phyloP scores from a whole-genome alignment of 1,140 invertebrate genomes.

The Sinella curviseta region DNA sequence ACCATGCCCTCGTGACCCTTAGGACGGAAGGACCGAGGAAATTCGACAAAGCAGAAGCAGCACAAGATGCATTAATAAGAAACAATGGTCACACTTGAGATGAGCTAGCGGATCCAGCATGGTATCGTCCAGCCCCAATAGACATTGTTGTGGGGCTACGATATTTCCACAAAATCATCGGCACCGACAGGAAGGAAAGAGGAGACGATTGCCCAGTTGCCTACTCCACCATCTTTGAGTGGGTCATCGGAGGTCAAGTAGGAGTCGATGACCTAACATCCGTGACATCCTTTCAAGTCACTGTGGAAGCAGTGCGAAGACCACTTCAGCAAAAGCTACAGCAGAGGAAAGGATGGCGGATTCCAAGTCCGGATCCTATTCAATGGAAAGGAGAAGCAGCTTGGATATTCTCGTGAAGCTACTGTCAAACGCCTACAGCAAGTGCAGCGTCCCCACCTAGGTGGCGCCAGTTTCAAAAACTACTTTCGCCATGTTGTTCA shows the following conservation, averaged over 20 bases:
- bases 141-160: no score
- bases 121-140: no score
- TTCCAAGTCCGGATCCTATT: background rate
- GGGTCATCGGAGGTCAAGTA: background rate
- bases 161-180: background rate
- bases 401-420: background rate
- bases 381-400: background rate
- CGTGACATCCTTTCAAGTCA: background rate
- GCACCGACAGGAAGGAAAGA: background rate
- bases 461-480: no score
- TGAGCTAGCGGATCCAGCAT: no score
- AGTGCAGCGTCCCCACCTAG: background rate
- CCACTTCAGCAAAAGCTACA: background rate
- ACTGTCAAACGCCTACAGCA: conserved; percentile 1
- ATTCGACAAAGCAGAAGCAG: background rate
- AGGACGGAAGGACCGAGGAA: background rate
- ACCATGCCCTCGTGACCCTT: background rate
- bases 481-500: no score
- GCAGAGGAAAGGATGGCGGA: background rate
- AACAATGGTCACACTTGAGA: no score
- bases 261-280: background rate
- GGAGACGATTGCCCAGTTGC: background rate
- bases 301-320: background rate
- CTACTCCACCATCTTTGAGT: background rate
- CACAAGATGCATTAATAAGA: background rate